These are phyloP conservation scores for Hirtodrosophila alboralis DNA, from an alignment of 2,888 invertebrate genomes.

Conservation along the genomic window DNA sequence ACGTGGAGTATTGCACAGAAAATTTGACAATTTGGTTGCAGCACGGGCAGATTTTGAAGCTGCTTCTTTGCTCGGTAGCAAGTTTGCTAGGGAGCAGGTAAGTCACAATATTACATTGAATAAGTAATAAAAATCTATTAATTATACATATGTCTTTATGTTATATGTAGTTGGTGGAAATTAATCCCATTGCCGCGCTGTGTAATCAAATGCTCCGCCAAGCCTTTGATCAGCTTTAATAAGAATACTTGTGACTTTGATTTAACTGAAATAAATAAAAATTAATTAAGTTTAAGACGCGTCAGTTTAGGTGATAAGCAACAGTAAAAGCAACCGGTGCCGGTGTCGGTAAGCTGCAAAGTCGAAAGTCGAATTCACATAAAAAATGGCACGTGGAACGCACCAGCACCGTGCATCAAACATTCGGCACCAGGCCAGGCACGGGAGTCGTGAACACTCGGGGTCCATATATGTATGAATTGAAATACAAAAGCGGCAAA, in stretches of 20 bases:
- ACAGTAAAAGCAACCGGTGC: conserved; percentile 21
- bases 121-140: background rate
- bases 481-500: conserved; percentile 44
- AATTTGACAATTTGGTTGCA: conserved; percentile 87
- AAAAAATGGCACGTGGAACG: conserved; percentile 67
- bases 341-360: conserved; percentile 66
- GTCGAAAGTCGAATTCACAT: conserved; percentile 22
- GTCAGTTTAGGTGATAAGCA: conserved; percentile 64
- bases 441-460: conserved; percentile 57
- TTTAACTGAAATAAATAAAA: conserved; percentile 68
- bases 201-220: conserved; percentile 97
- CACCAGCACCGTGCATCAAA: conserved; percentile 14
- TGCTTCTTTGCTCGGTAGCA: conserved; percentile 92
- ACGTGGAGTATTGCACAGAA: conserved; percentile 90
- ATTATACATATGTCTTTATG: conserved; percentile 14
- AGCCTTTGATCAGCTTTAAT: conserved; percentile 87
- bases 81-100: conserved; percentile 93
- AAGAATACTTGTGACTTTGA: conserved; percentile 41
- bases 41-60: conserved; percentile 91
- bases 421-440: conserved; percentile 10
- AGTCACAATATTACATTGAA: conserved; percentile 8
- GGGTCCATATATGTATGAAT: conserved; percentile 55
- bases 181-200: conserved; percentile 97
- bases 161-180: conserved; percentile 90
- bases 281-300: conserved; percentile 69